A percentile compares a stretch with the other conserved stretches of the same genome.
These are phyloP conservation scores for Zosterops lateralis DNA, from an alignment of 2,113 vertebrate genomes.

Conservation along the genomic window DNA sequence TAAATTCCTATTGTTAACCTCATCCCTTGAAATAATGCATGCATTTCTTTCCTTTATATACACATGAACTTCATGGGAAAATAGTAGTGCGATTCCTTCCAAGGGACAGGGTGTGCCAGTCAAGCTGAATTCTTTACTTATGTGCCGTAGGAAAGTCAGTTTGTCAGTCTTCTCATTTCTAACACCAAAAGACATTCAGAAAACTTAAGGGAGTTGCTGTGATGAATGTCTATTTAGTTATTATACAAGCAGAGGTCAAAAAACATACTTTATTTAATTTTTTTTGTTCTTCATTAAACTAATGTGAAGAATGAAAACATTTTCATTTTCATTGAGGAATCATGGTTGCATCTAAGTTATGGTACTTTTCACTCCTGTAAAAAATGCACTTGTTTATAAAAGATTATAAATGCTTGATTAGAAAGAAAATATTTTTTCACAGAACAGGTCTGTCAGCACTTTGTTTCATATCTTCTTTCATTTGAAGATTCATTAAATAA, in stretches of 20 bases:
- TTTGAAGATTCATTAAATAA: neutral
- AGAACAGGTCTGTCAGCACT: neutral
- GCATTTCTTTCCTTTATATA: neutral
- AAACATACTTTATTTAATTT: neutral
- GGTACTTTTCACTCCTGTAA: neutral
- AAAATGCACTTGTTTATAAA: neutral
- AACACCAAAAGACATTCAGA: neutral
- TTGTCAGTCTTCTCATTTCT: neutral
- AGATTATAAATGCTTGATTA: neutral
- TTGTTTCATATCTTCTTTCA: neutral
- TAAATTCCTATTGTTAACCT: neutral
- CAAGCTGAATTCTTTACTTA: neutral
- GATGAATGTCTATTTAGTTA: neutral
- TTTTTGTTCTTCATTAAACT: neutral
- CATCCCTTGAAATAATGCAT: neutral
- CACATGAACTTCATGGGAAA: neutral
- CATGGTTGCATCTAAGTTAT: neutral
- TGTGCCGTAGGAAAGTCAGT: neutral
- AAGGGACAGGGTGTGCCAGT: neutral
- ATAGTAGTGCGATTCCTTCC: neutral
- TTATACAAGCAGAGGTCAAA: neutral
- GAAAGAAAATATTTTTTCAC: neutral
- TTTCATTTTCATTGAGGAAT: neutral
- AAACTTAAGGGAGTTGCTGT: neutral
- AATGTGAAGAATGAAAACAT: neutral